phyloP scores from a whole-genome alignment of 1,140 invertebrate genomes.

The Drosophila ironensis region DNA sequence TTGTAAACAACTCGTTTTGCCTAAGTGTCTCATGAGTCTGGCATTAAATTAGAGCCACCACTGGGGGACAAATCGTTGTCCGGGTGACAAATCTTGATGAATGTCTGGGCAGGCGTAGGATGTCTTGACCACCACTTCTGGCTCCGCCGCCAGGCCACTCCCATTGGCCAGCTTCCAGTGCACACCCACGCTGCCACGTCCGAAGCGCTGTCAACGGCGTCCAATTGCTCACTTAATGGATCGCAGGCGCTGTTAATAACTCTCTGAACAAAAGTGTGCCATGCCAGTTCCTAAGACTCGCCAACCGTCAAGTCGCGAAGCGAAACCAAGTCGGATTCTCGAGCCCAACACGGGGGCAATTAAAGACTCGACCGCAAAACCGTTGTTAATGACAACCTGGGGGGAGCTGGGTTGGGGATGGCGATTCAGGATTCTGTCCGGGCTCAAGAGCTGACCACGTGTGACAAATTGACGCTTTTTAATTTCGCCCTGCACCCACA shows the following conservation, averaged over 20 bases:
- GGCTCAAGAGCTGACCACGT: conserved; percentile 53
- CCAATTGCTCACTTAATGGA: conserved; percentile 70
- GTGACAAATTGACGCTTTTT: conserved; percentile 80
- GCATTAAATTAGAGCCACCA: neutral
- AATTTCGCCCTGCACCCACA: conserved; percentile 65
- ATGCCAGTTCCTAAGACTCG: conserved; percentile 27
- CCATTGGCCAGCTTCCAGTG: conserved; percentile 54
- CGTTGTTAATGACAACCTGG: conserved; percentile 50
- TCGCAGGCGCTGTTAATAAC: conserved; percentile 72
- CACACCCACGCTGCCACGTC: conserved; percentile 54
- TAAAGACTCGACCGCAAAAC: conserved; percentile 65
- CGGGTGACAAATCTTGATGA: conserved; percentile 51
- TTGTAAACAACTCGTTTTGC: too few species aligned
- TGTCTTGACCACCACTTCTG: neutral
- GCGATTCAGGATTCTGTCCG: conserved; percentile 1
- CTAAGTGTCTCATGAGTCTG: neutral
- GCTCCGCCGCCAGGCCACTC: conserved; percentile 4
- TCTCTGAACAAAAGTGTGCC: conserved; percentile 62
- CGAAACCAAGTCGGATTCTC: conserved; percentile 21
- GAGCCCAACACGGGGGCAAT: conserved; percentile 34
- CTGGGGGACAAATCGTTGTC: neutral
- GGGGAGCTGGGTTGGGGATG: neutral
- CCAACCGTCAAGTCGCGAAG: neutral
- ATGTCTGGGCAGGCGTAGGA: conserved; percentile 20
- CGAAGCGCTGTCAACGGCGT: conserved; percentile 27